phyloP scores from a whole-genome alignment of 2,113 vertebrate species.

The Heterotis niloticus region DNA sequence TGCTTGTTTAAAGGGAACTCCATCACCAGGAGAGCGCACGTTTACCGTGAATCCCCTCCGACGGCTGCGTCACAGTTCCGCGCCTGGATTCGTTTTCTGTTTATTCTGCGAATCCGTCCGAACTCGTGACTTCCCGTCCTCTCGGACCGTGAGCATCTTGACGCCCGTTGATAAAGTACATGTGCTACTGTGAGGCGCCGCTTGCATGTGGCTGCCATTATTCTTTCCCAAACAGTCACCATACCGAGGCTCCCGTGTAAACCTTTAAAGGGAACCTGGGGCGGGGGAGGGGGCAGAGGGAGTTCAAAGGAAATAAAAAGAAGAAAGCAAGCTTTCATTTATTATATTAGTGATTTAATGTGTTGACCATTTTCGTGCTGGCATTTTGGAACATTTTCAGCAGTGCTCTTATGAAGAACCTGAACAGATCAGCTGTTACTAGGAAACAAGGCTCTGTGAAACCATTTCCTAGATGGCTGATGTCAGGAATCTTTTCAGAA shows the following conservation, averaged over 20 bases:
- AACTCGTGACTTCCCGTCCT: background rate
- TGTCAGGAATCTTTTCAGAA: too few species aligned
- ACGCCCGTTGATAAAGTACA: background rate
- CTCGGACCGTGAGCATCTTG: background rate
- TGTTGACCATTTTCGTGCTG: background rate
- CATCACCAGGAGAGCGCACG: background rate
- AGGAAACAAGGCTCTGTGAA: too few species aligned
- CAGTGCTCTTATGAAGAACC: background rate
- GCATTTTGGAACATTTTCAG: background rate
- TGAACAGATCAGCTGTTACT: too few species aligned
- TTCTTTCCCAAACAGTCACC: background rate
- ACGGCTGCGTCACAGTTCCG: background rate
- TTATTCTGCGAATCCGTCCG: background rate
- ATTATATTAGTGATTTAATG: background rate
- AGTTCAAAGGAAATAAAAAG: too few species aligned
- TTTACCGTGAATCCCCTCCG: background rate
- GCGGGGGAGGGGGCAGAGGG: too few species aligned
- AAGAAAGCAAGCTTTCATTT: too few species aligned
- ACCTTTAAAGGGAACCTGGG: too few species aligned
- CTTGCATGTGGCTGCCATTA: background rate
- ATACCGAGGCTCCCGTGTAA: too few species aligned
- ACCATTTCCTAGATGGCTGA: too few species aligned
- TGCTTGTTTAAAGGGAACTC: background rate
- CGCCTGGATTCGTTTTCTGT: background rate
- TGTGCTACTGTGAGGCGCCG: background rate